Evolutionary conservation across 2,113 vertebrate species (phyloP).

Genomic region (Heterotilapia buettikoferi): DNA sequence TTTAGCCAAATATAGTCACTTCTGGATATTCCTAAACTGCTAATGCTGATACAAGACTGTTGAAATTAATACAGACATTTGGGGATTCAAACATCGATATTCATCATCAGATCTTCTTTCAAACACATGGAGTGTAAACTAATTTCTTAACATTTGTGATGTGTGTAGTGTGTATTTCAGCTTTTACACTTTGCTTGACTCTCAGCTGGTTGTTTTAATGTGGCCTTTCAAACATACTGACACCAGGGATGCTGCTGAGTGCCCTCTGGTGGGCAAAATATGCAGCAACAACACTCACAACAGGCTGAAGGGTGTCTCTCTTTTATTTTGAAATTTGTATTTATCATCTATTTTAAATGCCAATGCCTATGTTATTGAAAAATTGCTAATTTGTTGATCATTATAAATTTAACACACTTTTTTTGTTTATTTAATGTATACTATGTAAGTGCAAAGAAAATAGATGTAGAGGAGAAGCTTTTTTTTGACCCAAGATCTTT

Average conservation of each 20-base stretch:
- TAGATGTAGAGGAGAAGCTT: background rate
- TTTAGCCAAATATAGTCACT: background rate
- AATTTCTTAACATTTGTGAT: background rate
- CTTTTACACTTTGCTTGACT: rapidly evolving
- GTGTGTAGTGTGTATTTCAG: background rate
- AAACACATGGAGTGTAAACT: background rate
- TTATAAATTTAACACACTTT: background rate
- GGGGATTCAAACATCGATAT: background rate
- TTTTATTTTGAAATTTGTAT: background rate
- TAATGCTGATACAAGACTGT: background rate
- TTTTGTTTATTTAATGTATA: background rate
- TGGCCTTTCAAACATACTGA: background rate
- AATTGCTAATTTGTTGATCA: background rate
- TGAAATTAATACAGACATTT: background rate
- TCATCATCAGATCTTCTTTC: background rate
- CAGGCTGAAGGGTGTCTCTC: background rate
- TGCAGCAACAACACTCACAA: background rate
- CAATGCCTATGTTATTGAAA: background rate
- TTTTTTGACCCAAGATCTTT: background rate
- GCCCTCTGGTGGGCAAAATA: background rate
- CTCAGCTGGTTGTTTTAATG: background rate
- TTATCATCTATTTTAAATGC: background rate
- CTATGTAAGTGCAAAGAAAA: background rate
- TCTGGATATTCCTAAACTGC: background rate
- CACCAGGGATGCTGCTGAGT: background rate